A percentile compares a stretch with the other conserved stretches of the same genome.
phyloP scores from a whole-genome alignment of 2,888 invertebrate genomes.

The Diplolepis rosae region DNA sequence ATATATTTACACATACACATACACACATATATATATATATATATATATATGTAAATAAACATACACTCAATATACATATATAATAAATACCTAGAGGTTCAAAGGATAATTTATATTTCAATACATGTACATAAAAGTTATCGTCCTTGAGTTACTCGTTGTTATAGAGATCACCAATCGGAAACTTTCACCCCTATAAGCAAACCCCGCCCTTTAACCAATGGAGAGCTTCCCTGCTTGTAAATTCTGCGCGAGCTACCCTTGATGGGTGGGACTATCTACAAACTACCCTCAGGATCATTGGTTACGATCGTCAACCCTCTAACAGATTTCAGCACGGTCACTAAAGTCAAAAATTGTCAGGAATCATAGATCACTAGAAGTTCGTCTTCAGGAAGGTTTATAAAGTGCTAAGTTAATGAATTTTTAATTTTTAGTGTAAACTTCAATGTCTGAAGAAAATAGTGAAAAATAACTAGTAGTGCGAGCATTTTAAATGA shows the following conservation, averaged over 20 bases:
- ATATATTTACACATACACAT: neutral
- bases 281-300: slow-evolving; percentile 20
- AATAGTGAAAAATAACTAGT: neutral
- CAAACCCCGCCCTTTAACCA: slow-evolving; percentile 56
- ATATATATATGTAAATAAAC: neutral
- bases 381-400: neutral
- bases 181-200: slow-evolving; percentile 48
- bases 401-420: slow-evolving; percentile 13
- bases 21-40: neutral
- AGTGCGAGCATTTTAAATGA: neutral
- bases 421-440: neutral
- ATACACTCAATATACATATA: neutral
- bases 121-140: too few relatives aligned
- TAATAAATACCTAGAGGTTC: too few relatives aligned
- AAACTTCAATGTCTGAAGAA: neutral
- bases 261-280: slow-evolving; percentile 17
- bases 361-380: slow-evolving; percentile 19
- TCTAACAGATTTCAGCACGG: neutral
- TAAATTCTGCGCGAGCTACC: neutral
- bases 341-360: slow-evolving; percentile 23
- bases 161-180: slow-evolving; percentile 48
- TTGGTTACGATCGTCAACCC: slow-evolving; percentile 27
- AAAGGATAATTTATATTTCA: too few relatives aligned
- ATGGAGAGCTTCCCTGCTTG: slow-evolving; percentile 37
- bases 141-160: slow-evolving; percentile 10